Conservation (phyloP, 64 coral and sea anemone genomes). For the Astreopora myriophthalma region DNA sequence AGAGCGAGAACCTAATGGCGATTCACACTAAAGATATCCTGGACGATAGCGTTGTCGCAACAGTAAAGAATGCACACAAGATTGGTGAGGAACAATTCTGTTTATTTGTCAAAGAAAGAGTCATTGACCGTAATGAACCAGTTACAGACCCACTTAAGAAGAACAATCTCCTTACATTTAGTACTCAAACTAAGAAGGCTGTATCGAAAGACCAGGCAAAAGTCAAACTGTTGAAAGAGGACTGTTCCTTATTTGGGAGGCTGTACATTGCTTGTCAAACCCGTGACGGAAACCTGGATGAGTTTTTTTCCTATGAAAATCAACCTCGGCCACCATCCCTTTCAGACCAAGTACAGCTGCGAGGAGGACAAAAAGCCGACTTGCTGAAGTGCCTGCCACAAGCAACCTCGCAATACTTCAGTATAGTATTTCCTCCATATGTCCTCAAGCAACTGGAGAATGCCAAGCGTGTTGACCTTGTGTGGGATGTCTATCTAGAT, state of each 20-base stretch:
- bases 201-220: constrained; percentile 1
- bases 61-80: background rate
- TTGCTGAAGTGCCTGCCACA: constrained; percentile 68
- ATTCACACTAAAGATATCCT: constrained; percentile 42
- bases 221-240: constrained; percentile 23
- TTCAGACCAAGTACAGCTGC: constrained; percentile 58
- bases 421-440: constrained; percentile 28
- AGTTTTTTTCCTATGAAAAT: constrained; percentile 61
- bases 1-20: background rate
- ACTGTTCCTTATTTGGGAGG: constrained; percentile 14
- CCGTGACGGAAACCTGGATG: background rate
- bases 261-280: constrained; percentile 16
- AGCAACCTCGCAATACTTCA: constrained; percentile 63
- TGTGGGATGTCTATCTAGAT: constrained; percentile 53
- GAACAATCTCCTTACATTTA: background rate
- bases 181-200: constrained; percentile 18
- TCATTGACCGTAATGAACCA: constrained; percentile 18
- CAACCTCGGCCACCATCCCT: constrained; percentile 66
- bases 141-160: constrained; percentile 20
- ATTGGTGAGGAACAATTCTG: background rate
- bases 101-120: constrained; percentile 25
- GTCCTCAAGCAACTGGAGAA: constrained; percentile 40
- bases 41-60: constrained; percentile 9
- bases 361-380: constrained; percentile 70
- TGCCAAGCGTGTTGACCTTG: constrained; percentile 39